phyloP scores from a whole-genome alignment of 2,113 vertebrate genomes.

The Equus quagga region DNA sequence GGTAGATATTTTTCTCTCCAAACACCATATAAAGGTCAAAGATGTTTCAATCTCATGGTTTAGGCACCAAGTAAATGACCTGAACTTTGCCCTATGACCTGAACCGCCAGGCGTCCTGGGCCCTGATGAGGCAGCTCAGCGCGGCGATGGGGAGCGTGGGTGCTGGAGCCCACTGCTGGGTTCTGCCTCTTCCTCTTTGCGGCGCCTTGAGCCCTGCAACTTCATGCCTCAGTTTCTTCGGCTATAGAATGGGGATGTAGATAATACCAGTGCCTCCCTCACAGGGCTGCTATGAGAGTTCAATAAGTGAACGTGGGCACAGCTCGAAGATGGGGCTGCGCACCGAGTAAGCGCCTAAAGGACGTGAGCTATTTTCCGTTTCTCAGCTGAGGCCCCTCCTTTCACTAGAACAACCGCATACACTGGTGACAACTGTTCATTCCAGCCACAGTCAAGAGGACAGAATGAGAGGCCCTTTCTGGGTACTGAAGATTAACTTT shows the following conservation, averaged over 20 bases:
- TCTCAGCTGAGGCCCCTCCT: not conserved
- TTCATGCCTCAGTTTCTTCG: not conserved
- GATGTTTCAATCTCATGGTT: not conserved
- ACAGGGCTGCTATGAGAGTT: not conserved
- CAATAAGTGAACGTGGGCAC: not conserved
- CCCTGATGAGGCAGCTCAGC: accelerated
- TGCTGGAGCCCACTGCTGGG: not conserved
- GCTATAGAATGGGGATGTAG: not conserved
- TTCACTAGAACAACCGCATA: not conserved
- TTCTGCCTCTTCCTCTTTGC: not conserved
- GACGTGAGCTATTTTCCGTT: not conserved
- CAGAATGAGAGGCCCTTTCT: not conserved
- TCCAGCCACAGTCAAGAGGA: not conserved
- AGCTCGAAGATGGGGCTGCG: accelerated
- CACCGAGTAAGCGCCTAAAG: not conserved
- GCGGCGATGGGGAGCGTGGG: not conserved
- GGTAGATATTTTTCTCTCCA: not conserved
- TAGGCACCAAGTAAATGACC: not conserved
- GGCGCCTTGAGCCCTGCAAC: not conserved
- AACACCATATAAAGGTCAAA: not conserved
- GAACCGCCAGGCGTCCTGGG: not conserved
- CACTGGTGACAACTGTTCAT: not conserved
- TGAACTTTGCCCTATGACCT: not conserved
- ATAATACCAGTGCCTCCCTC: not conserved
- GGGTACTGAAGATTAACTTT: not conserved